Evolutionary conservation across 1,140 invertebrate species (phyloP), one percentile per base, ranked within the genome.

Genomic region (Coelopa frigida): DNA sequence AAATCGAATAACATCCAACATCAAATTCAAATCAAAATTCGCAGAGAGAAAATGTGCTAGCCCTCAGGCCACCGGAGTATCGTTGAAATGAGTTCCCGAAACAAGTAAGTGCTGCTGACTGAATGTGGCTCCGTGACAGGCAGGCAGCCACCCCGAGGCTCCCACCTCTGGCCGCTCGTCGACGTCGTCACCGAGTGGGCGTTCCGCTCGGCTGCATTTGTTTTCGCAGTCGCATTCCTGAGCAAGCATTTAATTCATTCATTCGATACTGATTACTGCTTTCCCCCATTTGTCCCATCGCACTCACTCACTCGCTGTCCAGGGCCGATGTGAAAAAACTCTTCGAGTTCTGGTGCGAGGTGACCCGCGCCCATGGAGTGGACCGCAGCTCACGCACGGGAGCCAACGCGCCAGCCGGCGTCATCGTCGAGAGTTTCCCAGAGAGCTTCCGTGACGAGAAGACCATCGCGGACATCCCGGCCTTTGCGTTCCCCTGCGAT

Each of bases 401-500:
- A 31, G 39, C 27, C 17, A 32, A 22, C 11, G 80, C 49, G 80
- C 53, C 56, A 21, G 49, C 53, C 46, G 61, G 64, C 32, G 50
- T 82, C 74, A 84, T 88, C 57, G 71, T 84, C 10, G 82, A 85
- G 64, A 84, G 82, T 57, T 89, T 82, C 70, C 86, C 85, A 33
- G 81, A 69, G 36, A 56, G 70, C 41, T 89, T 82, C 68, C 76
- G 74, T 45, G 79, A 88, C 70, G 72, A 81, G 59, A 83, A 87
- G 61, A 77, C 87, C 52, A 72, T 89, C 26, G 83, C 81, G 64
- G 79, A 80, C 53, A 83, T 89, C 53, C 83, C 85, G 48, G 80
- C 87, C 70, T 90, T 90, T 76, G 80, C 85, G 49, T 89, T 85
- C 72, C 87, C 87, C 31, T 89, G 85, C 70, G 77, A 82, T 66